phyloP scores from a whole-genome alignment of 2,888 invertebrate genomes.

The Caenorhabditis becei region DNA sequence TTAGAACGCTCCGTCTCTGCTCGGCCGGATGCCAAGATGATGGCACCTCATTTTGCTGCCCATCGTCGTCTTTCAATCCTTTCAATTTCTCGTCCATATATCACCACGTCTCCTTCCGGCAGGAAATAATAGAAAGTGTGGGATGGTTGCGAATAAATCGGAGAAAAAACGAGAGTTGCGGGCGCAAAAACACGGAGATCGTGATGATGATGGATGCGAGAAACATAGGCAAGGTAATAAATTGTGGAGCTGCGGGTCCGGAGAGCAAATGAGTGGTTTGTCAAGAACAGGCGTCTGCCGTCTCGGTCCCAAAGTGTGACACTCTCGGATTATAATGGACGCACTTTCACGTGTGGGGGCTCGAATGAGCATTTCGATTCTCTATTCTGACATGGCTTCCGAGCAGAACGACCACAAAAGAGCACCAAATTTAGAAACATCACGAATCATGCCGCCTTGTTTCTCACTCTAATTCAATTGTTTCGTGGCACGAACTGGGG shows the following conservation, averaged over 20 bases:
- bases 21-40: conserved; percentile 54
- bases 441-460: conserved; percentile 7
- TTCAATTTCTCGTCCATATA: conserved; percentile 43
- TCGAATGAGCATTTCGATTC: conserved; percentile 17
- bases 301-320: conserved; percentile 27
- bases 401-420: too few species aligned
- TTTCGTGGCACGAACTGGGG: neutral
- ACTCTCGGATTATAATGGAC: conserved; percentile 36
- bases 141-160: neutral
- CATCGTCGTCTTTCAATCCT: conserved; percentile 19
- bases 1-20: conserved; percentile 52
- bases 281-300: conserved; percentile 48
- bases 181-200: conserved; percentile 48
- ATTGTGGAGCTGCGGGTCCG: conserved; percentile 19
- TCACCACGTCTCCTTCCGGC: conserved; percentile 33
- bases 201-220: conserved; percentile 59
- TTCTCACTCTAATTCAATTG: conserved; percentile 41
- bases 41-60: conserved; percentile 57
- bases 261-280: conserved; percentile 58
- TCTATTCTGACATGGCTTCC: conserved; percentile 41
- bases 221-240: conserved; percentile 50
- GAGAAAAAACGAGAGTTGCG: conserved; percentile 31
- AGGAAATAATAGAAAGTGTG: conserved; percentile 11
- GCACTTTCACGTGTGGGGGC: conserved; percentile 14
- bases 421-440: conserved; percentile 29